Evolutionary conservation across 2,113 vertebrate genomes (phyloP).

Genomic region (Grammomys dolichurus): DNA sequence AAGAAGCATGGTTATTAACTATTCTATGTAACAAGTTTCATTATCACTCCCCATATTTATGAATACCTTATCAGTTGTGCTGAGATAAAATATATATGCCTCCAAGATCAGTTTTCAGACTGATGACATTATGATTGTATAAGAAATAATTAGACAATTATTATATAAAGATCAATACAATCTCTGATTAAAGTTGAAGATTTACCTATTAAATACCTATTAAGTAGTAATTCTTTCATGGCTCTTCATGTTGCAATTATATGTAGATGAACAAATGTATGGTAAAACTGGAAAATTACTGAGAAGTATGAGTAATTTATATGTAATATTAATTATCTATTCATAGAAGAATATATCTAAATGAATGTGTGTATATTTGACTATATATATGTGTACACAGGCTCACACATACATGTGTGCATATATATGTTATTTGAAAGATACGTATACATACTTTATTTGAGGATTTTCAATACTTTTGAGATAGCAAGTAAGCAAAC

Average conservation of each 20-base stretch:
- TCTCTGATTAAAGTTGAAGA: background rate
- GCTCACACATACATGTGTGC: background rate
- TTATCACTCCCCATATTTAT: background rate
- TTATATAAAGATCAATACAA: background rate
- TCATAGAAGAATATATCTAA: background rate
- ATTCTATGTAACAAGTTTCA: background rate
- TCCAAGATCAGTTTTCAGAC: background rate
- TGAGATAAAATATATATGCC: background rate
- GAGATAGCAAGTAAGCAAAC: background rate
- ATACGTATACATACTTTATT: background rate
- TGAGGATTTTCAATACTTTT: background rate
- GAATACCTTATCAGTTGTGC: background rate
- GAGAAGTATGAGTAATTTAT: background rate
- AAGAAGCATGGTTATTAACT: background rate
- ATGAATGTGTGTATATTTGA: background rate
- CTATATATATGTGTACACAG: background rate
- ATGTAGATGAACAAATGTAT: background rate
- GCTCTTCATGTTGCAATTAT: background rate
- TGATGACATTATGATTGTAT: background rate
- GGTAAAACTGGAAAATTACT: background rate
- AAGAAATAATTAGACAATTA: background rate
- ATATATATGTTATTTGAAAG: background rate
- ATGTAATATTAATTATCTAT: background rate
- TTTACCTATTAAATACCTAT: background rate
- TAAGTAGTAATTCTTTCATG: background rate